These are phyloP conservation scores for Thymallus thymallus DNA, from an alignment of 2,113 vertebrate genomes.

Conservation along the genomic window DNA sequence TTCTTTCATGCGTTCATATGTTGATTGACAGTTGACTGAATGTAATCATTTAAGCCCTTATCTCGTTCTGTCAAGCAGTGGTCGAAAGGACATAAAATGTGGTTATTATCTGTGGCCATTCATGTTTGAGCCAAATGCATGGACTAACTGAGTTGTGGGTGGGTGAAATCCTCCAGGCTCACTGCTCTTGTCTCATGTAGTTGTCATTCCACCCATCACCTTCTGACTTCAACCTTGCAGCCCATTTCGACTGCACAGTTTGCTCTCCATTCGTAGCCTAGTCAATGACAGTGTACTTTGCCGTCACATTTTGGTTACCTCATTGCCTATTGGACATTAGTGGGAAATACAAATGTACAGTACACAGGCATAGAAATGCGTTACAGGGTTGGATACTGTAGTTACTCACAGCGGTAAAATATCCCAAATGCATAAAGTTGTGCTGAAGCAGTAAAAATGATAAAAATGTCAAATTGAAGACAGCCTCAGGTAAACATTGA, in stretches of 20 bases:
- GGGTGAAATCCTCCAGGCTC: neutral
- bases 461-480: neutral
- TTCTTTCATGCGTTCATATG: neutral
- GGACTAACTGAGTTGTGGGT: neutral
- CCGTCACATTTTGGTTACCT: neutral
- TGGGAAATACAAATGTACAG: neutral
- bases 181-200: neutral
- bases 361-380: neutral
- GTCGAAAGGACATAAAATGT: neutral
- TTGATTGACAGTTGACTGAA: conserved; percentile 1
- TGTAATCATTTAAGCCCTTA: conserved; percentile 2
- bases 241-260: neutral
- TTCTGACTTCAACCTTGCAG: neutral
- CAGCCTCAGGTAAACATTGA: neutral
- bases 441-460: neutral
- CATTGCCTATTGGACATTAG: neutral
- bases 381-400: neutral
- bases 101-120: neutral
- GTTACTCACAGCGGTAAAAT: neutral
- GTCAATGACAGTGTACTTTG: neutral
- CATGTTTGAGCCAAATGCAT: neutral
- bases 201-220: neutral
- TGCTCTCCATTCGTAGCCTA: neutral
- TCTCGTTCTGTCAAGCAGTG: neutral
- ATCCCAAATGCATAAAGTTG: neutral